Conservation (phyloP, 2,797 vertebrate genomes). For the Agapornis canus region DNA sequence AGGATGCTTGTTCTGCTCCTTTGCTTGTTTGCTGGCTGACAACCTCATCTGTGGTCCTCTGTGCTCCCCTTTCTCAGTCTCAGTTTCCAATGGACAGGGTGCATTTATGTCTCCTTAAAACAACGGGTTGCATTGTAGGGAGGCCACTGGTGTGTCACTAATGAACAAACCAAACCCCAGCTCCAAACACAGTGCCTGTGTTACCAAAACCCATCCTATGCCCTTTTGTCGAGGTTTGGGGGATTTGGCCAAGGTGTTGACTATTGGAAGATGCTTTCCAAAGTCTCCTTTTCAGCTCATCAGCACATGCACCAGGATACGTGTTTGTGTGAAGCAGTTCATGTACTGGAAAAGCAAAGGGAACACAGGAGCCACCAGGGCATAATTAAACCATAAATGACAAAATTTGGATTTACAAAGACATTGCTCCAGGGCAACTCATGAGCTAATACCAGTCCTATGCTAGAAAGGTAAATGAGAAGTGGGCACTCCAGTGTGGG, state of each 20-base stretch:
- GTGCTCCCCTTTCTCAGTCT: background rate
- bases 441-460: background rate
- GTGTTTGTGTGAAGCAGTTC: background rate
- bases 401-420: background rate
- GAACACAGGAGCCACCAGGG: background rate
- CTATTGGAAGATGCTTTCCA: background rate
- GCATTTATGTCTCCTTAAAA: accelerated
- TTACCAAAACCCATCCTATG: accelerated
- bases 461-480: background rate
- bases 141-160: accelerated
- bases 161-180: no score
- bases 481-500: background rate
- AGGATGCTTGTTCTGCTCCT: background rate
- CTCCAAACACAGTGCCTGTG: accelerated
- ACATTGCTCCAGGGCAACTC: background rate
- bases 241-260: accelerated
- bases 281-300: background rate
- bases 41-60: accelerated
- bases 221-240: background rate
- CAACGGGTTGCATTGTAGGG: accelerated
- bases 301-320: background rate
- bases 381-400: accelerated
- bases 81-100: accelerated
- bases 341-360: background rate
- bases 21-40: background rate